These are phyloP conservation scores for Rhopalosiphum nymphaeae DNA, from an alignment of 2,888 invertebrate species.

Conservation along the genomic window DNA sequence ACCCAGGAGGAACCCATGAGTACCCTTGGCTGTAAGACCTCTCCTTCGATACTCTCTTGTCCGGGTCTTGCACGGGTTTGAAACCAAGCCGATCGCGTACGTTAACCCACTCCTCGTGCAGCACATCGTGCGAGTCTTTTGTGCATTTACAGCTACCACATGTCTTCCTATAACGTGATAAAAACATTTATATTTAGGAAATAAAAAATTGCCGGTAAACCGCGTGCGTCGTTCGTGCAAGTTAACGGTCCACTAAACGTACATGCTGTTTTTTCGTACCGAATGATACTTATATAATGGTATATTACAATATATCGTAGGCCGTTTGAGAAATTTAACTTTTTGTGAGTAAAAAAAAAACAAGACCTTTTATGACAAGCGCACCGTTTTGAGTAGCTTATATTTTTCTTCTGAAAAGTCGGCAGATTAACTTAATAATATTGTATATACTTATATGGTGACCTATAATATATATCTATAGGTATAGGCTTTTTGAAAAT, in stretches of 20 bases:
- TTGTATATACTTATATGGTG: too few relatives aligned
- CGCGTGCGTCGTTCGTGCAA: not conserved
- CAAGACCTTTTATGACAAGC: not conserved
- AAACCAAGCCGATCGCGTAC: slow-evolving; percentile 81
- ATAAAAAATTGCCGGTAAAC: not conserved
- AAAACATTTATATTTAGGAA: not conserved
- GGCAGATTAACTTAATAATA: not conserved
- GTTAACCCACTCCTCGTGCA: slow-evolving; percentile 87
- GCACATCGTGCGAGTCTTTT: slow-evolving; percentile 89
- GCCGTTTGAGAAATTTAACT: not conserved
- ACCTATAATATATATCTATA: not conserved
- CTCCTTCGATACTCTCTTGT: slow-evolving; percentile 75
- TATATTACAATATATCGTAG: not conserved
- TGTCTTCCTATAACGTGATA: slow-evolving; percentile 81
- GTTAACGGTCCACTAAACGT: not conserved
- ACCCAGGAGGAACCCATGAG: slow-evolving; percentile 80
- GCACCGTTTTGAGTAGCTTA: not conserved
- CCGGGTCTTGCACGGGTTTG: slow-evolving; percentile 74
- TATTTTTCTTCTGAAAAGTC: not conserved
- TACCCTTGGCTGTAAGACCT: slow-evolving; percentile 75
- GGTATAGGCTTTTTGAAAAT: not conserved
- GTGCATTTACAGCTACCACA: slow-evolving; percentile 94
- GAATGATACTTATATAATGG: not conserved
- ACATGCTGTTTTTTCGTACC: not conserved
- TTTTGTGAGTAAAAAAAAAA: not conserved